Percentiles rank a stretch among this genome's conserved stretches.
Evolutionary conservation across 1,140 invertebrate genomes (phyloP).

Genomic region (Rhopalosiphum maidis): DNA sequence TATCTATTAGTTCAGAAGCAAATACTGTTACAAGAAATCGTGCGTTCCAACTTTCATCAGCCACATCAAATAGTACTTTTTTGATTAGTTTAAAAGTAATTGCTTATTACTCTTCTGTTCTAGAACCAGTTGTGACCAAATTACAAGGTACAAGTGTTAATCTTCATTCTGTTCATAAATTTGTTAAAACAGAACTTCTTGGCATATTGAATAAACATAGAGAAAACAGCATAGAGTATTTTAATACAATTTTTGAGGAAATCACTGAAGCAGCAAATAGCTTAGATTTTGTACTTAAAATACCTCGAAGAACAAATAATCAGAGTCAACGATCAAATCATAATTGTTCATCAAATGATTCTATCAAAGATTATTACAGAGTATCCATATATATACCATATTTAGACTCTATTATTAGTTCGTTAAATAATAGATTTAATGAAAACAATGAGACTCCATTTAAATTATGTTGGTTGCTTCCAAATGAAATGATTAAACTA

Average conservation of each 20-base stretch:
- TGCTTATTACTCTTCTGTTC: constrained; percentile 4
- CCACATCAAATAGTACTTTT: constrained; percentile 4
- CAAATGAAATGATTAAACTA: background rate
- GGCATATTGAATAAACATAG: background rate
- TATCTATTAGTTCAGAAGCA: constrained; percentile 3
- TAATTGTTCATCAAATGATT: constrained; percentile 12
- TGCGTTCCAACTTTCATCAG: constrained; percentile 26
- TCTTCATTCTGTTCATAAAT: constrained; percentile 20
- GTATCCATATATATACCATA: background rate
- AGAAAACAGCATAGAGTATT: background rate
- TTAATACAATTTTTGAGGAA: constrained; percentile 31
- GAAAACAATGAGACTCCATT: constrained; percentile 30
- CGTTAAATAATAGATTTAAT: constrained; percentile 5
- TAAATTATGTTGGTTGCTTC: background rate
- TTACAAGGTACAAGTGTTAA: constrained; percentile 21
- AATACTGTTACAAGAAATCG: constrained; percentile 18
- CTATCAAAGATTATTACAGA: constrained; percentile 21
- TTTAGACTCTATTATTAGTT: constrained; percentile 33
- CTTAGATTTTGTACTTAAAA: background rate
- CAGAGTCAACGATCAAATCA: constrained; percentile 1
- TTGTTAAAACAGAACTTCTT: constrained; percentile 15
- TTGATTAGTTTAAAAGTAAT: constrained; percentile 24
- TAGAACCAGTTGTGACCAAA: constrained; percentile 8
- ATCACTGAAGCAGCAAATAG: background rate
- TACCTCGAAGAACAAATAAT: constrained; percentile 26